Evolutionary conservation across 2,113 vertebrate genomes (phyloP).

Genomic region (Antechinus stuartii): DNA sequence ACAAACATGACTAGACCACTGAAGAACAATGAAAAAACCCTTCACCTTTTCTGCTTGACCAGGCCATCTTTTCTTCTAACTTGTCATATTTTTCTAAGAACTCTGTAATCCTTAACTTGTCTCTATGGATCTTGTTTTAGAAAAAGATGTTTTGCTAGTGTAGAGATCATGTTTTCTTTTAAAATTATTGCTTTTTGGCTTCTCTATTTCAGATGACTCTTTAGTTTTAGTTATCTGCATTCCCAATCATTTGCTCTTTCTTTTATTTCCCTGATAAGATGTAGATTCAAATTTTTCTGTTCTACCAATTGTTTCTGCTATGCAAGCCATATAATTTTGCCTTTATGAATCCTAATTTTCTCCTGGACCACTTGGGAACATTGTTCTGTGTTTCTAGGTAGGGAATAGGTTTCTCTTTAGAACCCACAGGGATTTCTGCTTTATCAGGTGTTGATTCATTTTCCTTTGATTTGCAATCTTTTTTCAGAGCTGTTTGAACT

Average conservation of each 20-base stretch:
- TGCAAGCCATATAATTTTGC: neutral
- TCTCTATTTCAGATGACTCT: neutral
- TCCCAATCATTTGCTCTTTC: neutral
- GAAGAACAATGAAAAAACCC: neutral
- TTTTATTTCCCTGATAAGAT: neutral
- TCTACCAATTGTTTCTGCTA: neutral
- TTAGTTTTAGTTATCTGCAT: neutral
- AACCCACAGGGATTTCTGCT: neutral
- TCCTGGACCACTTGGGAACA: neutral
- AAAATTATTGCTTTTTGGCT: neutral
- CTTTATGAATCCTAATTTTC: neutral
- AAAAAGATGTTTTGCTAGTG: neutral
- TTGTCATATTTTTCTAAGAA: neutral
- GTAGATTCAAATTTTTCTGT: neutral
- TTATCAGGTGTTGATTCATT: neutral
- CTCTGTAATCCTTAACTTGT: neutral
- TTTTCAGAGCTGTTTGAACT: neutral
- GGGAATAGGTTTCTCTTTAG: neutral
- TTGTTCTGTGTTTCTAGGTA: neutral
- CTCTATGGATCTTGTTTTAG: neutral
- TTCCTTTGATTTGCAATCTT: neutral
- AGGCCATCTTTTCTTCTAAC: neutral
- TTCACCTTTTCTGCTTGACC: neutral
- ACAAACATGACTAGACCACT: neutral
- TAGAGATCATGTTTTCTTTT: neutral